Evolutionary conservation across 64 coral and sea anemone species (phyloP), one percentile per base, ranked within the genome.

Genomic region (Anthopleura sola): DNA sequence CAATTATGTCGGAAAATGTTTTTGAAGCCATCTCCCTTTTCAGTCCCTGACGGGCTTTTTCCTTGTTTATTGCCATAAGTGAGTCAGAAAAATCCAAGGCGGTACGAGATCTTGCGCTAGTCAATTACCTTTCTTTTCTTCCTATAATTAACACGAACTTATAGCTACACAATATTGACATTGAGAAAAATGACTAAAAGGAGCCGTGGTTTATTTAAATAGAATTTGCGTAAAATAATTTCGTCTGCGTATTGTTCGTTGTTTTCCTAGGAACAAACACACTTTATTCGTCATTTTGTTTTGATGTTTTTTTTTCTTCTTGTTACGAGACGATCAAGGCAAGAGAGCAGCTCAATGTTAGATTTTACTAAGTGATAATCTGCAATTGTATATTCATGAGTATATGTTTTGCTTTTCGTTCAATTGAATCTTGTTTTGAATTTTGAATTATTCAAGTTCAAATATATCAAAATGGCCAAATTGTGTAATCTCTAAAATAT

Each of bases 91-190:
- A 71, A 12, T 71, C 11, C 66, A 79, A 79, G 76, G 44, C 76
- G 76, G 76, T 77, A 77, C 75, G 7, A 10, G 6, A 33, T 21
- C 38, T 44, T 23, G 44, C 76, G 37, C 31, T 48, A 79, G 37
- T 79, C 76, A 79, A 79, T 79, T 79, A 44, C 19, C 16, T 79
- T 79, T 48, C 37, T 79, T 76, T 79, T 79, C 76, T 79, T 44
- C 76, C 37, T 21, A 79, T 79, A 79, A 79, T 79, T 79, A 79
- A 79, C 76, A 79, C 76, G 39, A 79, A 79, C 76, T 48, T 71
- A 71, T 17, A 71, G 66, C 66, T 71, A 71, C 66, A 34, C 66
- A 44, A 44, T 79, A 48, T 79, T 79, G 8, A 79, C 76, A 79
- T 48, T 44, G 37, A 79, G 39, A 5, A 11, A 47, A 79, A 48